Evolutionary conservation across 2,113 vertebrate genomes (phyloP).

Genomic region (Planiliza haematocheilus): DNA sequence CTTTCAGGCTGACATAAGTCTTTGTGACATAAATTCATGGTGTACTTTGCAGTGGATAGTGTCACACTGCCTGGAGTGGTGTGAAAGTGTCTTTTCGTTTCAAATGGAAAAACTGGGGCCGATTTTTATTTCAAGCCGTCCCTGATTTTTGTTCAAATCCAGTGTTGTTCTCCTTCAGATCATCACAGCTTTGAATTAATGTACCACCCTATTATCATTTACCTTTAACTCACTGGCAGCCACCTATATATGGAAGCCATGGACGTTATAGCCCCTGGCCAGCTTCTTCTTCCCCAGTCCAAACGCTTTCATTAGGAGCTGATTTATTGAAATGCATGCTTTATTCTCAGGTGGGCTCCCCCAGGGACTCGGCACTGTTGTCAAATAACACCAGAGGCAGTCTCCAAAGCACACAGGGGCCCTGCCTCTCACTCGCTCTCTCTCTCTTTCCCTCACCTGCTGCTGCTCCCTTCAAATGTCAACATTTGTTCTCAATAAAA

Average conservation of each 20-base stretch:
- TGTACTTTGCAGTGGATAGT: conserved; percentile 37
- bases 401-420: conserved; percentile 72
- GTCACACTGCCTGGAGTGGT: background rate
- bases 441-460: conserved; percentile 61
- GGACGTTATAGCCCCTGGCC: conserved; percentile 55
- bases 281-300: conserved; percentile 57
- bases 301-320: conserved; percentile 80
- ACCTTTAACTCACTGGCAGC: conserved; percentile 27
- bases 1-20: conserved; percentile 22
- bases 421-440: conserved; percentile 4
- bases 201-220: conserved; percentile 35
- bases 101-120: background rate
- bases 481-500: conserved; percentile 93
- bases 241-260: conserved; percentile 53
- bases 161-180: conserved; percentile 33
- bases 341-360: conserved; percentile 90
- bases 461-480: conserved; percentile 86
- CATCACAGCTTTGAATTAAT: conserved; percentile 7
- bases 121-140: background rate
- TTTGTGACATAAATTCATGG: conserved; percentile 36
- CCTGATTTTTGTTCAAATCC: conserved; percentile 16
- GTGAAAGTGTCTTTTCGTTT: conserved; percentile 3
- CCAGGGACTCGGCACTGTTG: conserved; percentile 75
- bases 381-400: conserved; percentile 84
- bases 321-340: conserved; percentile 87